These are phyloP conservation scores for Tautogolabrus adspersus DNA, from an alignment of 2,113 vertebrate genomes.

Conservation along the genomic window DNA sequence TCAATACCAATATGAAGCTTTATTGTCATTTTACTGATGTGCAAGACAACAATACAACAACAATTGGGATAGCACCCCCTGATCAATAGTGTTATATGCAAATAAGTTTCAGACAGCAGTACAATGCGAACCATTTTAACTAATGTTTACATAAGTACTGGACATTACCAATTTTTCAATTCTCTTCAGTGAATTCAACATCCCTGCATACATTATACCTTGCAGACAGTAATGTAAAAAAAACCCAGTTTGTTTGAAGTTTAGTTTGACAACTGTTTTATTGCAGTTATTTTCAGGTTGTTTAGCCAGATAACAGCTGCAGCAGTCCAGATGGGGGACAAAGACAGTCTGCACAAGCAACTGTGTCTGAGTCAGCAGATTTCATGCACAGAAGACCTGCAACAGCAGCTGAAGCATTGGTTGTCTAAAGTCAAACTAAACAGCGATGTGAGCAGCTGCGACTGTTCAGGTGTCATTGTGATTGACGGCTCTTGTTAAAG, in stretches of 20 bases:
- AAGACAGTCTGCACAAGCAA: constrained; percentile 52
- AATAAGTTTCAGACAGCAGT: too few relatives aligned
- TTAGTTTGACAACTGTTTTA: constrained; percentile 34
- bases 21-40: too few relatives aligned
- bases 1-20: too few relatives aligned
- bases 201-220: neutral
- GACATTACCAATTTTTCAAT: neutral
- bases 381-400: constrained; percentile 52
- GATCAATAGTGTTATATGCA: too few relatives aligned
- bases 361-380: constrained; percentile 70
- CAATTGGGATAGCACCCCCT: too few relatives aligned
- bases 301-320: constrained; percentile 52
- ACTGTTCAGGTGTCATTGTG: constrained; percentile 43
- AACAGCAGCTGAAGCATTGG: constrained; percentile 40
- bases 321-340: constrained; percentile 68
- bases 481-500: constrained; percentile 75
- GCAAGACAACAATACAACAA: too few relatives aligned
- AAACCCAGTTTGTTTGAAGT: constrained; percentile 19
- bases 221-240: neutral
- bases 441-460: constrained; percentile 20
- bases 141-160: too few relatives aligned
- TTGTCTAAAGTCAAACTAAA: constrained; percentile 52
- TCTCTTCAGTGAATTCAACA: neutral
- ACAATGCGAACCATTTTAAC: too few relatives aligned
- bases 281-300: constrained; percentile 48